Evolutionary conservation across 2,797 vertebrate genomes (phyloP).

Genomic region (Phoxinus dragarum): DNA sequence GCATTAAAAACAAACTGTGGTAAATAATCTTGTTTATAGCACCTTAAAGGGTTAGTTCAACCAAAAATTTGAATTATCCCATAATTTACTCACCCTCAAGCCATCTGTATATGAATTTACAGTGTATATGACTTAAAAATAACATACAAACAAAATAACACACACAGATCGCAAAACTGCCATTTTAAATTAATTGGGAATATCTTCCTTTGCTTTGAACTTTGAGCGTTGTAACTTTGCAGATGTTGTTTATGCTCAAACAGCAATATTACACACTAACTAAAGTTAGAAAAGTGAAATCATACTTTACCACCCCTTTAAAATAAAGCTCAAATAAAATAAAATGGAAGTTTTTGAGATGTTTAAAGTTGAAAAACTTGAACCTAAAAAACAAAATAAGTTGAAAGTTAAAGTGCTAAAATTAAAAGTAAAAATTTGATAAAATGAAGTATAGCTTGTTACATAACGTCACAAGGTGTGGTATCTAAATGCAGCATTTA

Average conservation of each 20-base stretch:
- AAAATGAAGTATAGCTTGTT: neutral
- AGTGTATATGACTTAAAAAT: neutral
- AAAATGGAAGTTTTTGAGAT: neutral
- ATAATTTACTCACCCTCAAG: too few relatives aligned
- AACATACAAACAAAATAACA: neutral
- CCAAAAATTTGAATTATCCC: too few relatives aligned
- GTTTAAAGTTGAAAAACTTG: neutral
- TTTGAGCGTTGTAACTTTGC: too few relatives aligned
- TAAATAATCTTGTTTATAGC: neutral
- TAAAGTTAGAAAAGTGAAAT: too few relatives aligned
- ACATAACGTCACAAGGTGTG: too few relatives aligned
- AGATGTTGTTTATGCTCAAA: too few relatives aligned
- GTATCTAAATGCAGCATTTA: too few relatives aligned
- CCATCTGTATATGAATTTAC: too few relatives aligned
- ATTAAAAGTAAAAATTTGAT: neutral
- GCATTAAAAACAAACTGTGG: neutral
- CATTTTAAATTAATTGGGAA: neutral
- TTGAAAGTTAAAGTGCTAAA: neutral
- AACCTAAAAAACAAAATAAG: neutral
- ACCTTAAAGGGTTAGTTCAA: too few relatives aligned
- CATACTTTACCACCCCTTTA: neutral
- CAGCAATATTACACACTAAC: too few relatives aligned
- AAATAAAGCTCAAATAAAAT: neutral
- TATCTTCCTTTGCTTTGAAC: too few relatives aligned
- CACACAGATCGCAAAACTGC: neutral